These are phyloP conservation scores for Campoletis raptor DNA, from an alignment of 2,888 invertebrate species.

Conservation along the genomic window DNA sequence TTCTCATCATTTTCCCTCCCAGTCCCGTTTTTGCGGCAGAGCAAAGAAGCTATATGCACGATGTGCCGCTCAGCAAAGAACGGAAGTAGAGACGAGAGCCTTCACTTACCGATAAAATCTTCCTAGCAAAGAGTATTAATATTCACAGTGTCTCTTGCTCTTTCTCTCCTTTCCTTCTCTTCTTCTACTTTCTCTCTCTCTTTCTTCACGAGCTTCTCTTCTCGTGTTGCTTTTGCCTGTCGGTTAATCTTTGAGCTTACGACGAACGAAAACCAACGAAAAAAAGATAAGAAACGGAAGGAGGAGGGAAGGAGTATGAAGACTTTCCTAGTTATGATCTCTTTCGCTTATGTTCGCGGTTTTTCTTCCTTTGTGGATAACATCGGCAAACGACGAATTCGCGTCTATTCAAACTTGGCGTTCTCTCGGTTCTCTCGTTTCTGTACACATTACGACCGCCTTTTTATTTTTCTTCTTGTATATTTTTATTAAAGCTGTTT, in stretches of 20 bases:
- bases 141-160: constrained; percentile 77
- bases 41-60: constrained; percentile 54
- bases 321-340: constrained; percentile 8
- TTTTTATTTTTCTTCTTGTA: constrained; percentile 42
- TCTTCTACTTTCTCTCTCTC: constrained; percentile 8
- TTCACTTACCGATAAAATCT: constrained; percentile 79
- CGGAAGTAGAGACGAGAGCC: constrained; percentile 77
- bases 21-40: background rate
- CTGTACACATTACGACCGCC: constrained; percentile 36
- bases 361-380: constrained; percentile 70
- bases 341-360: constrained; percentile 48
- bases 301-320: background rate
- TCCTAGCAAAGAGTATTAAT: constrained; percentile 80
- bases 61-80: constrained; percentile 53
- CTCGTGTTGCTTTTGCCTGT: constrained; percentile 57
- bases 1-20: constrained; percentile 21
- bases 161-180: constrained; percentile 62
- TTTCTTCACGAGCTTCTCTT: constrained; percentile 55
- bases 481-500: constrained; percentile 32
- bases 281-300: constrained; percentile 3
- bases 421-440: constrained; percentile 26
- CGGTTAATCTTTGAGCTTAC: constrained; percentile 24
- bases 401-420: constrained; percentile 54
- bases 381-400: constrained; percentile 74
- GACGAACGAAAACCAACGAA: constrained; percentile 48